Base-by-base conservation (phyloP, 2,888 invertebrate species). In the Synanthedon andrenaeformis region DNA sequence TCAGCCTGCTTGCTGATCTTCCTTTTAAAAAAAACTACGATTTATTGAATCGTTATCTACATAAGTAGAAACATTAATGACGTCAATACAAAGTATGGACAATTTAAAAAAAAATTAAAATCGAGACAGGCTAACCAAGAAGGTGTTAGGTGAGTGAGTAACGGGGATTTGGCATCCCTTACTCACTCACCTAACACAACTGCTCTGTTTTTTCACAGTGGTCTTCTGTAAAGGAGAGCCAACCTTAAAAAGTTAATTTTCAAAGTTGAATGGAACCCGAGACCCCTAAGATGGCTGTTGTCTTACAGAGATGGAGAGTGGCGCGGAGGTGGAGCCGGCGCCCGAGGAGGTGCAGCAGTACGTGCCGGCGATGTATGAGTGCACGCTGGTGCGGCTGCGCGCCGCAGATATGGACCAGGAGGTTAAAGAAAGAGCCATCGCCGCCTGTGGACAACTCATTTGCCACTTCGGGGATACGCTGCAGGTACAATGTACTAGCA, bases 361-460 rank as follows among this genome's bases (percentile, higher is more conserved):
- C 75, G 92, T 96, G 19, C 90, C 90, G 12, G 91, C 92, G 55
- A 92, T 95, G 73, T 98, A 98, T 79, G 89, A 91, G 56, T 95
- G 95, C 67, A 96, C 97, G 0, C 82, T 97, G 62, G 91, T 93
- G 56, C 91, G 97, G 56, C 89, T 99, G 45, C 93, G 93, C 67
- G 96, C 98, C 41, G 95, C 98, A 0, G 99, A 99, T 75, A 97
- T 99, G 71, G 99, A 99, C 86, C 99, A 99, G 77, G 99, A 99
- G 84, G 99, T 99, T 0, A 99, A 99, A 79, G 99, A 99, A 74
- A 91, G 97, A 23, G 98, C 99, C 10, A 99, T 99, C 59, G 94
- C 97, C 1, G 97, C 98, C 67, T 96, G 97, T 93, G 97, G 98
- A 12, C 96, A 98, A 79, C 93, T 98, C 52, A 91, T 99, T 52